phyloP scores from a whole-genome alignment of 2,888 invertebrate genomes.

The Drosophila diplacantha region DNA sequence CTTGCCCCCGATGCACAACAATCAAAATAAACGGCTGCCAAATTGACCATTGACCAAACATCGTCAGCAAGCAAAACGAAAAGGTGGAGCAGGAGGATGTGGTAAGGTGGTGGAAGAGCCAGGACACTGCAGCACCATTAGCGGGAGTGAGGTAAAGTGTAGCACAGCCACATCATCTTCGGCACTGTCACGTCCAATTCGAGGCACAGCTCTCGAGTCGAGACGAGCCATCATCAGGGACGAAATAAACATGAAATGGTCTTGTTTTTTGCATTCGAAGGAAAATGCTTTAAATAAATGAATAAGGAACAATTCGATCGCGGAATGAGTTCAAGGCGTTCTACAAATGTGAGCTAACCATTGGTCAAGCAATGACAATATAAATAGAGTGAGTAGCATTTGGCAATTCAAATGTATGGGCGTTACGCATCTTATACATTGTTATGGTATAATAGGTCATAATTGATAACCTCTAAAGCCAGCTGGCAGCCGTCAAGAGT shows the following conservation, averaged over 20 bases:
- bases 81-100: conserved; percentile 6
- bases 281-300: conserved; percentile 4
- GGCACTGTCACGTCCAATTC: conserved; percentile 58
- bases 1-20: conserved; percentile 70
- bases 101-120: background rate
- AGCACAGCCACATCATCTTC: conserved; percentile 32
- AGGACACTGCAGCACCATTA: background rate
- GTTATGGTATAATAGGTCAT: background rate
- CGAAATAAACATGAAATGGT: conserved; percentile 38
- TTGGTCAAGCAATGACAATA: too few species aligned
- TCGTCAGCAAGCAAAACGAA: conserved; percentile 46
- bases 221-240: conserved; percentile 23
- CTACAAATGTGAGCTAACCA: too few species aligned
- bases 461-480: conserved; percentile 16
- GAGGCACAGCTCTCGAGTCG: conserved; percentile 46
- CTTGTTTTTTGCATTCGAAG: conserved; percentile 12
- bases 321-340: background rate
- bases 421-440: background rate
- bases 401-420: too few species aligned
- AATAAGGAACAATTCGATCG: background rate
- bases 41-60: conserved; percentile 72
- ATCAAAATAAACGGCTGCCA: conserved; percentile 73
- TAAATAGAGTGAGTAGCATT: too few species aligned
- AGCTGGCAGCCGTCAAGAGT: conserved; percentile 2
- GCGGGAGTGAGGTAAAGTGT: background rate